phyloP scores from a whole-genome alignment of 2,888 invertebrate species.

The Drosophila anceps region DNA sequence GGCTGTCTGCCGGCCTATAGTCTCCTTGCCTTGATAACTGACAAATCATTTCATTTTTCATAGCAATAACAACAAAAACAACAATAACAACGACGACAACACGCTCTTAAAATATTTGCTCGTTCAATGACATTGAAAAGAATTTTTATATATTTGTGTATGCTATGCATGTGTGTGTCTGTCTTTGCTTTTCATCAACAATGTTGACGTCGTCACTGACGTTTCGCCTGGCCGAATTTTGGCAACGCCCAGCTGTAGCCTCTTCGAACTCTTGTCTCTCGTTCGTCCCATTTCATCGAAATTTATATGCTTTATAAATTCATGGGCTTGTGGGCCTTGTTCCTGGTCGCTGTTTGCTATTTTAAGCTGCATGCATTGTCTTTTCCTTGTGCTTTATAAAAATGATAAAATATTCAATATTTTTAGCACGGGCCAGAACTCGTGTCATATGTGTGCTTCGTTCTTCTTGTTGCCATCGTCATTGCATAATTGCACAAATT shows the following conservation, averaged over 20 bases:
- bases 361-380: slow-evolving; percentile 48
- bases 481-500: slow-evolving; percentile 78
- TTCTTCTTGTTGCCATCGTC: slow-evolving; percentile 23
- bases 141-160: slow-evolving; percentile 51
- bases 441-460: slow-evolving; percentile 6
- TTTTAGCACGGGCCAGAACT: slow-evolving; percentile 14
- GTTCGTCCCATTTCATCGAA: slow-evolving; percentile 31
- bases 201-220: slow-evolving; percentile 63
- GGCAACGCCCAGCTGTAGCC: slow-evolving; percentile 34
- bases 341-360: slow-evolving; percentile 53
- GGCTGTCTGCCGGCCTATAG: slow-evolving; percentile 12
- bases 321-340: slow-evolving; percentile 43
- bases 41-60: slow-evolving; percentile 74
- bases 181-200: slow-evolving; percentile 32
- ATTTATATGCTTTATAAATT: slow-evolving; percentile 62
- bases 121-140: slow-evolving; percentile 79
- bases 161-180: slow-evolving; percentile 10
- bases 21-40: slow-evolving; percentile 64
- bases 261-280: slow-evolving; percentile 36
- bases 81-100: slow-evolving; percentile 30
- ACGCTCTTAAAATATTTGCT: slow-evolving; percentile 69
- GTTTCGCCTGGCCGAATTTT: slow-evolving; percentile 60
- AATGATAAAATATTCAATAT: slow-evolving; percentile 40
- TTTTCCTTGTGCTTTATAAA: slow-evolving; percentile 21
- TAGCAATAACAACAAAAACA: slow-evolving; percentile 25